Evolutionary conservation across 1,140 invertebrate genomes (phyloP), one percentile per base, ranked within the genome.

Genomic region (Hycleus phaleratus): DNA sequence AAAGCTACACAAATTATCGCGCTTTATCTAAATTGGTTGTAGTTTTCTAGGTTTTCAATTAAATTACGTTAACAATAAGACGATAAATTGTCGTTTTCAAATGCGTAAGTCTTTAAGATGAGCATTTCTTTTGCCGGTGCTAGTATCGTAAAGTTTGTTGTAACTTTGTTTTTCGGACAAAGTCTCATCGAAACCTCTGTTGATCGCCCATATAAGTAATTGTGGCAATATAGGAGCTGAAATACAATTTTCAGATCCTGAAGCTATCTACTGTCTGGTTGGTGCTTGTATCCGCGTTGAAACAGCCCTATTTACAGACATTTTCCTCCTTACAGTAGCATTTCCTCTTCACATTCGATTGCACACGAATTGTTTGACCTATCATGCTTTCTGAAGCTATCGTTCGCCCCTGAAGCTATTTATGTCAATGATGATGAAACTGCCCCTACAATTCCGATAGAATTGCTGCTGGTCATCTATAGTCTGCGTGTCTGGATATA

Each of bases 291-390:
- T 58, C 48, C 63, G 65, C 67, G 65, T 61, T 61, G 64, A 65
- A 70, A 71, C 68, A 65, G 62, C 55, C 68, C 68, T 64, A 71
- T 72, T 72, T 68, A 68, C 69, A 72, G 69, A 67, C 69, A 69
- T 71, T 72, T 70, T 72, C 69, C 68, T 71, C 67, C 68, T 72
- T 72, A 72, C 69, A 68, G 62, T 64, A 61, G 69, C 69, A 66
- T 71, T 72, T 72, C 70, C 69, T 65, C 47, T 71, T 73, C 67
- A 71, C 69, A 62, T 70, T 64, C 70, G 67, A 71, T 69, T 73
- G 68, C 64, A 56, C 63, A 43, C 61, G 68, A 68, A 73, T 73
- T 71, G 70, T 70, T 71, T 66, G 65, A 69, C 67, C 71, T 70
- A 68, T 71, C 68, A 66, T 69, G 65, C 40, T 42, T 11, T 42